Evolutionary conservation across 2,113 vertebrate species (phyloP), one percentile per base, ranked within the genome.

Genomic region (Datnioides undecimradiatus): DNA sequence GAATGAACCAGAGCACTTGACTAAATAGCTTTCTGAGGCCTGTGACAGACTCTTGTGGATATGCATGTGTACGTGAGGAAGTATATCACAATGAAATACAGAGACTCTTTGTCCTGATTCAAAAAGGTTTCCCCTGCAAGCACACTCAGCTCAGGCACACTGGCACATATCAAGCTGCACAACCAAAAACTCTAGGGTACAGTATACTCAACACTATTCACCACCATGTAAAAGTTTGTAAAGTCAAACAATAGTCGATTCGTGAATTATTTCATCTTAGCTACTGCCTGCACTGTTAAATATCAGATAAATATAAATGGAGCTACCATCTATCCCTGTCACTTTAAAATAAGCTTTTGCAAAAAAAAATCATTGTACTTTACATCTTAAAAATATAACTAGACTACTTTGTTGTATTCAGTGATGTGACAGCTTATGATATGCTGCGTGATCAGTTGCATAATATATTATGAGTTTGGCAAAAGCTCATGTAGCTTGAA

Each of bases 381-480:
- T 60, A 73, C 33, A 77, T 46, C 41, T 77, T 70, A 68, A 87
- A 90, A 84, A 85, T 72, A 84, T 40, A 79, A 13, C 65, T 43
- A 79, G 14, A 49, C 40, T 64, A 46, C 5, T 45, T 65, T 79
- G 25, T 76, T 41, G 48, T 48, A 36, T 82, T 85, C 55, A 72
- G 66, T 83, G 81, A n/a, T 40, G 14, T 45, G 65, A 85, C 63
- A 88, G 66, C 75, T 13, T 49, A 27, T 38, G 29, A 71, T 54
- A 43, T 31, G 70, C 66, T 81, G 70, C 73, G 17, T 6, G 8
- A 77, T 43, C n/a, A 82, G 17, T 87, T 91, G 90, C 90, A 91
- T 90, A 89, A 86, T 87, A 76, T 87, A 73, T 84, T 78, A 49
- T 57, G 38, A 58, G 71, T 83, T 86, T 90, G 88, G 83, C 71